Base-by-base conservation (phyloP, 2,888 invertebrate species). In the Alloscopus bannaensis region DNA sequence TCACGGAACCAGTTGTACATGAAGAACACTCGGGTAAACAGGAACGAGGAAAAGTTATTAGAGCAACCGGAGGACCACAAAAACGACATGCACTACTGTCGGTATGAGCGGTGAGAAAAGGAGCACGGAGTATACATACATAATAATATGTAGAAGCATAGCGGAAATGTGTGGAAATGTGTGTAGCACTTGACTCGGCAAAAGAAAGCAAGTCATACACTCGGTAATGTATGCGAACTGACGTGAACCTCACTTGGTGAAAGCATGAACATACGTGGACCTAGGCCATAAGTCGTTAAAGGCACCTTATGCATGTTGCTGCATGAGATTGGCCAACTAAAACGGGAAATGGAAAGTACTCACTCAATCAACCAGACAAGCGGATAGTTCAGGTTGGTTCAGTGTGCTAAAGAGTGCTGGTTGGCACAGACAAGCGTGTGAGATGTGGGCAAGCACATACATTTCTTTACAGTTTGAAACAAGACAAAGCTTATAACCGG, bases 1-100 rank as follows among this genome's bases (percentile, higher is more conserved):
- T 36, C 36, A 36, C 6, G 36, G 36, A 36, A 36, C 36, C 18
- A n/a, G 45, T 45, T 3, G 47, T 52, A 31, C 22, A 36, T 36
- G 11, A 29, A 16, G 66, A 66, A 69, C 22, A 57, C 28, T 52
- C 13, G 2, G 11, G 68, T 24, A 68, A 52, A 55, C 24, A 57
- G 52, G 68, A 69, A 69, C 42, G 57, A 57, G 66, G 66, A 68
- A 68, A 6, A 52, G 36, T 45, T 47, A 68, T 52, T 50, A 68
- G 36, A 65, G 20, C 50, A 50, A 66, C 60, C 42, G 11, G 60
- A 40, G 60, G 64, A 64, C 64, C 64, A 45, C 64, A 66, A 50
- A 36, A 66, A 69, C 18, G 57, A 69, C 57, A 26, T 3, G 6
- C 2, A 52, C 3, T n/a, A n/a, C n/a, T n/a, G n/a, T n/a, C n/a